phyloP scores from a whole-genome alignment of 2,888 invertebrate species.

The Girardia tigrina region DNA sequence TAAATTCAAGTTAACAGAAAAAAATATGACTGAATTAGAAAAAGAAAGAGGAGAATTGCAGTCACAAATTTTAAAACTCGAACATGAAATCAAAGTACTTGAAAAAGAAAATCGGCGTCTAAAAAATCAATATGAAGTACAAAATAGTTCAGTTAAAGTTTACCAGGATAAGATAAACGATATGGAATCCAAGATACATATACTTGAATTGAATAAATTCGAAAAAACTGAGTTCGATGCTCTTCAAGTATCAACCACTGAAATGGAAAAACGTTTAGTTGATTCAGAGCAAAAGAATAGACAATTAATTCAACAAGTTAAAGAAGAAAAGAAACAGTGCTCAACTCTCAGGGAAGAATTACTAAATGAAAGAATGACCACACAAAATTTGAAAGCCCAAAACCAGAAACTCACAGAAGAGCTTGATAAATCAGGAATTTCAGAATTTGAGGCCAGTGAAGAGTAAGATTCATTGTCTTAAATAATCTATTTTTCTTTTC shows the following conservation, averaged over 20 bases:
- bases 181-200: not conserved
- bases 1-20: not conserved
- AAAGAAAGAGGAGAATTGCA: not conserved
- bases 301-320: conserved; percentile 67
- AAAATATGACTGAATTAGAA: not conserved
- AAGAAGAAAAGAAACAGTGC: conserved; percentile 72
- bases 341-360: conserved; percentile 71
- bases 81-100: not conserved
- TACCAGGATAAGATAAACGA: not conserved
- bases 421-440: conserved; percentile 46
- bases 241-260: conserved; percentile 38
- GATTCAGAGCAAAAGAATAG: conserved; percentile 74
- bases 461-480: not conserved
- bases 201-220: not conserved
- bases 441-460: conserved; percentile 15
- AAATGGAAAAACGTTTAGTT: conserved; percentile 54
- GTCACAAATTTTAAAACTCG: not conserved
- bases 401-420: conserved; percentile 49
- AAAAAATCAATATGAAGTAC: not conserved
- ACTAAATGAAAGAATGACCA: conserved; percentile 65
- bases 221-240: not conserved
- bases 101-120: not conserved
- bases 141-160: not conserved
- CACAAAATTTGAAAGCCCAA: conserved; percentile 50
- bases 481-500: not conserved